phyloP scores from a whole-genome alignment of 2,113 vertebrate species.

The Tylochromis polylepis region DNA sequence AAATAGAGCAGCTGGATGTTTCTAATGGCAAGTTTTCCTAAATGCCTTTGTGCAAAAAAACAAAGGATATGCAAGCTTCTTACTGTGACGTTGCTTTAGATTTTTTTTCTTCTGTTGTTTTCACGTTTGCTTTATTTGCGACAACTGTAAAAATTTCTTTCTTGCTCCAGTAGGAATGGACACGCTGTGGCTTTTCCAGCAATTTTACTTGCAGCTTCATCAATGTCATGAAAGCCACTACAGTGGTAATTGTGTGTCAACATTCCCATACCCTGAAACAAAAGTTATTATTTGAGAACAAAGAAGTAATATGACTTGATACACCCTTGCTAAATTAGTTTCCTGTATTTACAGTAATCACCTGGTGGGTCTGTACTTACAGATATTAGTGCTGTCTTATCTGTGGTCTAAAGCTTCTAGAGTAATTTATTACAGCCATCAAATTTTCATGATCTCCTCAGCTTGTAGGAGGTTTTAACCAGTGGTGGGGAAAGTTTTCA shows the following conservation, averaged over 20 bases:
- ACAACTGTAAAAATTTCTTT: not conserved
- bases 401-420: not conserved
- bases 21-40: constrained; percentile 22
- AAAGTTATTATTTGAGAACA: constrained; percentile 32
- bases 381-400: not conserved
- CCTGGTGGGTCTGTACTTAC: not conserved
- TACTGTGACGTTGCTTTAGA: not conserved
- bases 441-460: not conserved
- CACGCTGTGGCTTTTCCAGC: constrained; percentile 11
- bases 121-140: not conserved
- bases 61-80: not conserved
- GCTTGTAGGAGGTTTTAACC: not conserved
- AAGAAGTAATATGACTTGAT: not conserved
- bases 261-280: constrained; percentile 12
- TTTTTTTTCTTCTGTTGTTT: not conserved
- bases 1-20: constrained; percentile 3
- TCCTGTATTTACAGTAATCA: not conserved
- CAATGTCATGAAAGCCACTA: constrained; percentile 29
- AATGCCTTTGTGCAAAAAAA: not conserved
- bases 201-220: constrained; percentile 24
- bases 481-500: not conserved
- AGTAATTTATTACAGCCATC: constrained; percentile 2
- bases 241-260: constrained; percentile 42
- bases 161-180: not conserved
- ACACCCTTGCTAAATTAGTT: constrained; percentile 4